Evolutionary conservation across 2,113 vertebrate genomes (phyloP).

Genomic region (Thamnaconus septentrionalis): DNA sequence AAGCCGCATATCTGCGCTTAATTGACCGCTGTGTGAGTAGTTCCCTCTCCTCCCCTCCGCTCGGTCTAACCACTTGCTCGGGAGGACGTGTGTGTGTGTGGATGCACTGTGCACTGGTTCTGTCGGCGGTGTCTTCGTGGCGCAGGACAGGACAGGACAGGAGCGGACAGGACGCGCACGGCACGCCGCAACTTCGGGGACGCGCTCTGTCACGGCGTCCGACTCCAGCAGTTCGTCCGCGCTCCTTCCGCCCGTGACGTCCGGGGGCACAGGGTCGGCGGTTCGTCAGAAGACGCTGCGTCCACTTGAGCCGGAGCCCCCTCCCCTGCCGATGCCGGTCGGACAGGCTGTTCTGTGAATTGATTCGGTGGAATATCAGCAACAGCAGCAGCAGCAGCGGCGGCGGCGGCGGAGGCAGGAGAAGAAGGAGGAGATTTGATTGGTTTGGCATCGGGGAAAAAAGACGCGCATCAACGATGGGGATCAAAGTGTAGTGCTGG

Average conservation of each 20-base stretch:
- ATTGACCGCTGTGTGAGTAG: conserved; percentile 36
- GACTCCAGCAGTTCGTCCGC: neutral
- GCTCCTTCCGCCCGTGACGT: neutral
- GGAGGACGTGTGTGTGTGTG: conserved; percentile 44
- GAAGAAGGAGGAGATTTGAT: neutral
- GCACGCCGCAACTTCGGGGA: conserved; percentile 53
- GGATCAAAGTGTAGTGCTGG: conserved; percentile 62
- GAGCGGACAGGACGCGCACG: too few species aligned
- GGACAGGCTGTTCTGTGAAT: conserved; percentile 22
- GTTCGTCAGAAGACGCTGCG: neutral
- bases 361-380: conserved; percentile 34
- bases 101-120: neutral
- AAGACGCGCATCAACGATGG: conserved; percentile 51
- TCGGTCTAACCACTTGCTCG: conserved; percentile 25
- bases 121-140: conserved; percentile 39
- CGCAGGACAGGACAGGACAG: conserved; percentile 37
- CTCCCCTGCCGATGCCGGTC: conserved; percentile 20
- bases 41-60: conserved; percentile 22
- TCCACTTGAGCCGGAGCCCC: conserved; percentile 23
- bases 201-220: conserved; percentile 16
- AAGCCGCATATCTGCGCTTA: neutral
- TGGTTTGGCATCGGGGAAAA: conserved; percentile 45
- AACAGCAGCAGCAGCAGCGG: neutral
- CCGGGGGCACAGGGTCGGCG: neutral
- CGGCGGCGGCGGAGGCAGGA: too few species aligned